Percentiles rank a stretch among this genome's conserved stretches.
Evolutionary conservation across 2,113 vertebrate species (phyloP).

Genomic region (Gymnobelideus leadbeateri): DNA sequence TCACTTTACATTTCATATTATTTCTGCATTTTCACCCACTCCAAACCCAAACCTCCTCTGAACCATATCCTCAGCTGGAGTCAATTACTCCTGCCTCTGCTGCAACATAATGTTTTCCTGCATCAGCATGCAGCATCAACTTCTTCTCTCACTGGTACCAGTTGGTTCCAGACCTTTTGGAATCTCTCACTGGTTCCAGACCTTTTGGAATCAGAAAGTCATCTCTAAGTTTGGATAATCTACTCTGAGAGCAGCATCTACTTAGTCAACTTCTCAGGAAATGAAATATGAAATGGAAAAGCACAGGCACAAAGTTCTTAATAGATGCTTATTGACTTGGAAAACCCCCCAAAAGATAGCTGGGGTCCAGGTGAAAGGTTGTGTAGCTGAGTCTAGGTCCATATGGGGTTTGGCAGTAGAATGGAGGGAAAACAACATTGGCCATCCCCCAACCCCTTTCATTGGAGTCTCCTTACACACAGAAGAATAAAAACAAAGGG

Average conservation of each 20-base stretch:
- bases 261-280: neutral
- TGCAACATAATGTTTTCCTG: neutral
- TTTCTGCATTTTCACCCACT: neutral
- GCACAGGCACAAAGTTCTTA: neutral
- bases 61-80: neutral
- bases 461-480: neutral
- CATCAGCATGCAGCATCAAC: neutral
- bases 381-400: neutral
- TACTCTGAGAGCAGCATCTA: neutral
- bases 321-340: neutral
- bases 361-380: neutral
- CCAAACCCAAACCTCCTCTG: neutral
- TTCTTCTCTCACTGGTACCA: neutral
- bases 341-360: neutral
- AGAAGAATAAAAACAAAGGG: neutral
- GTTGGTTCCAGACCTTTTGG: neutral
- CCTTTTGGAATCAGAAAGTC: neutral
- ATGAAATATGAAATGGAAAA: neutral
- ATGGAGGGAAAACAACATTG: neutral
- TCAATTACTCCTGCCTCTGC: neutral
- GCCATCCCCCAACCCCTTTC: neutral
- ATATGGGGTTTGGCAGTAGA: neutral
- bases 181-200: neutral
- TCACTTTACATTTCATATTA: neutral
- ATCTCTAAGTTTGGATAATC: neutral